Base-by-base conservation (phyloP, 2,888 invertebrate genomes). In the Platerodrilus igneus region DNA sequence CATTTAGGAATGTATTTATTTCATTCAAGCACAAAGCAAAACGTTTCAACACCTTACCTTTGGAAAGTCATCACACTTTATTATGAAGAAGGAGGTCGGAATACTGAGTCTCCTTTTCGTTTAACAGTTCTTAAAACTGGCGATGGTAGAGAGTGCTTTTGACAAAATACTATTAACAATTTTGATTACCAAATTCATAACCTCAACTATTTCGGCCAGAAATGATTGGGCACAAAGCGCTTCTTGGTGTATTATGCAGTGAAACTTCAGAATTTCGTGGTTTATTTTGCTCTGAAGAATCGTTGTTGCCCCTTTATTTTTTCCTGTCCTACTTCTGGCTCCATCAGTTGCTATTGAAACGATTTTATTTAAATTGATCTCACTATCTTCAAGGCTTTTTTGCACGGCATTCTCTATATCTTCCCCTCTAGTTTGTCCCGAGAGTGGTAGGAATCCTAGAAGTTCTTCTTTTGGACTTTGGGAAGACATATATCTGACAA, bases 191-290 rank as follows among this genome's bases (percentile, higher is more conserved):
- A 45, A 47, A 27, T 47, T 34, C 43, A 54, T 51, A 19, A 53
- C 48, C 23, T 53, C 39, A 34, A 33, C 22, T 38, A 59, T 51
- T 51, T 55, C 48, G 8, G 36, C 52, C n/a, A 51, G 50, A 45
- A 58, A 59, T 50, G 50, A n/a, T n/a, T n/a, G n/a, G n/a, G n/a
- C n/a, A n/a, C n/a, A n/a, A n/a, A n/a, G n/a, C n/a, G n/a, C n/a
- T 52, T 53, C 55, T 48, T 57, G 52, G 28, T 54, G 53, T 34
- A 57, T 51, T 18, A 52, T 55, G 27, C 59, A 45, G 51, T 66
- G 66, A 34, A 41, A 53, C 40, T 20, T 20, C 9, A 38, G 25
- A 33, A 47, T 41, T 29, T 53, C 48, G 45, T 48, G 47, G 40
- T 54, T 47, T 23, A 48, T 52, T 55, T 60, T 54, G 35, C 41